A percentile compares a stretch with the other conserved stretches of the same genome.
Evolutionary conservation across 2,888 invertebrate genomes (phyloP).

Genomic region (Drosophila stalkeri): DNA sequence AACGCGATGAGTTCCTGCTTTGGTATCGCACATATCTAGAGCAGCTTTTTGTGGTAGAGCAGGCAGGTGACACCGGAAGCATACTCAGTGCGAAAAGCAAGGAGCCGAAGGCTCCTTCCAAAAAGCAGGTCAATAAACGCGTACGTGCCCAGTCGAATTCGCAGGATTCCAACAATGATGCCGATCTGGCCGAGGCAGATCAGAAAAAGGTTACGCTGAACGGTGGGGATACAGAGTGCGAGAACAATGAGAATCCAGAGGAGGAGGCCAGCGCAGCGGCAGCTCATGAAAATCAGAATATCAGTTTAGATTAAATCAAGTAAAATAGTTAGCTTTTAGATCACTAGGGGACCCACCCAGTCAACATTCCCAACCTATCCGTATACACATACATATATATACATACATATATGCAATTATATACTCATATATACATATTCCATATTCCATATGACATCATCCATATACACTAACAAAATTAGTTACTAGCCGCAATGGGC

Average conservation of each 20-base stretch:
- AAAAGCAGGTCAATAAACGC: conserved; percentile 55
- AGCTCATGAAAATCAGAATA: conserved; percentile 38
- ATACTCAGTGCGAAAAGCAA: conserved; percentile 27
- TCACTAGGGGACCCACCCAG: conserved; percentile 27
- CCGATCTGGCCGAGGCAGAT: conserved; percentile 92
- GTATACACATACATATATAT: conserved; percentile 9
- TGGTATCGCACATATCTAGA: conserved; percentile 83
- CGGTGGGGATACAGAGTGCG: conserved; percentile 72
- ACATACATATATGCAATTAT: conserved; percentile 28
- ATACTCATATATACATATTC: conserved; percentile 25
- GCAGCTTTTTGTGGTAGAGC: conserved; percentile 73
- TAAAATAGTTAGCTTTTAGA: conserved; percentile 25
- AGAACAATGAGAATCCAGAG: conserved; percentile 83
- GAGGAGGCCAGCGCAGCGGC: conserved; percentile 66
- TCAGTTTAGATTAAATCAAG: conserved; percentile 44
- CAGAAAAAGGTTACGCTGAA: conserved; percentile 87
- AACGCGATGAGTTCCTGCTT: conserved; percentile 81
- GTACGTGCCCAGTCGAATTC: conserved; percentile 62
- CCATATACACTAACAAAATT: conserved; percentile 27
- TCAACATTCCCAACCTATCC: conserved; percentile 52
- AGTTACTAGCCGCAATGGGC: conserved; percentile 48
- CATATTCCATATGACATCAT: conserved; percentile 24
- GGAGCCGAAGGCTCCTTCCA: conserved; percentile 14
- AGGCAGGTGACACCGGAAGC: conserved; percentile 35
- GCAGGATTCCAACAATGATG: conserved; percentile 85